Percentiles rank a stretch among this genome's conserved stretches.
Evolutionary conservation across 2,113 vertebrate genomes (phyloP).

Genomic region (Cervus canadensis): DNA sequence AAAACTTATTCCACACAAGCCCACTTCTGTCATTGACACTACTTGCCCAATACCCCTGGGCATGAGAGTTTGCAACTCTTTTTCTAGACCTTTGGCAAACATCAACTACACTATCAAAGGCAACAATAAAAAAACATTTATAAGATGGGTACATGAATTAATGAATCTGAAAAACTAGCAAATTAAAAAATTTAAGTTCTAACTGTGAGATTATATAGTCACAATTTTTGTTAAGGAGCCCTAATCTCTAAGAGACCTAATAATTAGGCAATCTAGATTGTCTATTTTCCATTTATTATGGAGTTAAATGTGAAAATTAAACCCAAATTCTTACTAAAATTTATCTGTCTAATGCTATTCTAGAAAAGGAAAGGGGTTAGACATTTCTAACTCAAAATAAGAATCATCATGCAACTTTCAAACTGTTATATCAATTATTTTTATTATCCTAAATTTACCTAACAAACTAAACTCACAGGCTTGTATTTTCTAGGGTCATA

Average conservation of each 20-base stretch:
- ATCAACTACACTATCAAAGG: neutral
- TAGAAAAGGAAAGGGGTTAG: neutral
- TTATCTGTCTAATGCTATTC: neutral
- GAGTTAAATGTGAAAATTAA: neutral
- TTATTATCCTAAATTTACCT: neutral
- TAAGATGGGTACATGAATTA: neutral
- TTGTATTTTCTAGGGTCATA: neutral
- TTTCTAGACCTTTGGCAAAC: neutral
- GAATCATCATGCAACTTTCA: neutral
- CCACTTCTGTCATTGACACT: neutral
- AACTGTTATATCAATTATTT: neutral
- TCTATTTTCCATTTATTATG: neutral
- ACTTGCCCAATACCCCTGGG: neutral
- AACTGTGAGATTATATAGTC: neutral
- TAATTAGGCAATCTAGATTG: neutral
- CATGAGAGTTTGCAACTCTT: neutral
- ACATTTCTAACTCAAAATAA: neutral
- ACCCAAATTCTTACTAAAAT: neutral
- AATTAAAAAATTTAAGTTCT: neutral
- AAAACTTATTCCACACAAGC: neutral
- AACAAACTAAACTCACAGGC: neutral
- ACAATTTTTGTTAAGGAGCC: neutral
- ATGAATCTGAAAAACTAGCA: neutral
- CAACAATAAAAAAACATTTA: neutral
- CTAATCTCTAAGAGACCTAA: neutral